Conservation (phyloP, 2,797 vertebrate genomes). For the Neostethus bicornis region DNA sequence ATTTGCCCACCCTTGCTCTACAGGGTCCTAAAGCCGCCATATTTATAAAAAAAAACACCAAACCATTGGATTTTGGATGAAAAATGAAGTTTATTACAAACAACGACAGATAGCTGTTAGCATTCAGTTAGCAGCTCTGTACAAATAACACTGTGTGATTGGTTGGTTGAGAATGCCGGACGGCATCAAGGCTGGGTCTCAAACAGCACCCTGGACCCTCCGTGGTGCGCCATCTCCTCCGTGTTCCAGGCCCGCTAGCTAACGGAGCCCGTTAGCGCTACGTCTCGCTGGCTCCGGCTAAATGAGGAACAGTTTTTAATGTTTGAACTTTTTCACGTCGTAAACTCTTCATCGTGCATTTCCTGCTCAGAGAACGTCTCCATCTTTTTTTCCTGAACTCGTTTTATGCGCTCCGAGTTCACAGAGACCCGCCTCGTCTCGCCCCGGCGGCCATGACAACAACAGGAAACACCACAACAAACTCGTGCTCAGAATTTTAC, state of each 20-base stretch:
- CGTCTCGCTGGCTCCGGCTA: too few species aligned
- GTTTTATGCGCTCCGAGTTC: constrained; percentile 48
- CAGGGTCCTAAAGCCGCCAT: too few species aligned
- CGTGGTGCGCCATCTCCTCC: constrained; percentile 28
- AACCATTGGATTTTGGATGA: constrained; percentile 65
- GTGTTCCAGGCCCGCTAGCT: too few species aligned
- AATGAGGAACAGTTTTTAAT: too few species aligned
- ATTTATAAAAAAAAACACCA: background rate
- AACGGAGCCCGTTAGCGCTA: too few species aligned
- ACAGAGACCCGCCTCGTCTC: constrained; percentile 16
- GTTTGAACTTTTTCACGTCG: background rate
- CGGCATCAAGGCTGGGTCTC: constrained; percentile 58
- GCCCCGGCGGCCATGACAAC: constrained; percentile 41
- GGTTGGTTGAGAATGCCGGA: constrained; percentile 51
- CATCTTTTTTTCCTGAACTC: background rate
- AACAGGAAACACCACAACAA: constrained; percentile 40
- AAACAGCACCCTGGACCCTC: constrained; percentile 60
- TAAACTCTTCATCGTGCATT: constrained; percentile 25
- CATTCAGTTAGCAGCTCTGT: constrained; percentile 77
- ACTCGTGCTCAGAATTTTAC: constrained; percentile 3
- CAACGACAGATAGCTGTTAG: constrained; percentile 81
- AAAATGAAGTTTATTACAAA: constrained; percentile 86
- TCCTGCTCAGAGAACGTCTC: background rate
- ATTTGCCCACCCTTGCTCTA: too few species aligned
- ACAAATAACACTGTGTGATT: constrained; percentile 71